Evolutionary conservation across 2,888 invertebrate genomes (phyloP), one percentile per base, ranked within the genome.

Genomic region (Acleris emargana): DNA sequence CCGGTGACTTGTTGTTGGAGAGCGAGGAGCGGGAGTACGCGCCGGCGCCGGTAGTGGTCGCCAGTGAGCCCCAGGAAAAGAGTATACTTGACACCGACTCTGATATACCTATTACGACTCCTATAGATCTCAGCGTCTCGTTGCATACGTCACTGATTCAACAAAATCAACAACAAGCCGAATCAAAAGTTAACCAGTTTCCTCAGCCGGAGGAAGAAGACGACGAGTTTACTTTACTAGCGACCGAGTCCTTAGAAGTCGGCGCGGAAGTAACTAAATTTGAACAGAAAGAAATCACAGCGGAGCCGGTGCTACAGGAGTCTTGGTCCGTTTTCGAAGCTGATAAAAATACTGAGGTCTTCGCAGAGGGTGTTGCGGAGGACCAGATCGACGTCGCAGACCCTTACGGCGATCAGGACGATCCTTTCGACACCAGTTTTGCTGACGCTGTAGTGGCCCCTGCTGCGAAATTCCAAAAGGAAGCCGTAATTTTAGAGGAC

Each of bases 391-490:
- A 92, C 75, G 79, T 88, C 4, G 62, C 85, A 69, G 90, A 90
- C 73, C 89, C 87, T 58, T 94, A 94, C 77, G 78, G 89, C 70
- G 94, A 93, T 70, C 93, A 94, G 76, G 94, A 94, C 75, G 97
- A 97, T 93, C 97, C 97, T 0, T 97, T 97, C 76, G 97, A 97
- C 78, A 97, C 97, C 22, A 95, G 96, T 58, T 97, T 97, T 83
- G 97, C 96, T 0, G 96, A 96, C 63, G 95, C 95, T 75, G 94
- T 97, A 54, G 88, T 96, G 59, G 96, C 95, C 71, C 59, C 75
- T 11, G 66, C 75, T 25, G 74, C 32, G 11, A 32, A 79, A 55
- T 87, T 93, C 61, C 84, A 89, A 72, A 87, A 82, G 76, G 94
- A 80, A 84, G 79, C 84, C 62, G 77, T 78, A 18, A 80, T 87